Evolutionary conservation across 2,113 vertebrate genomes (phyloP), one percentile per base, ranked within the genome.

Genomic region (Raja brachyura): DNA sequence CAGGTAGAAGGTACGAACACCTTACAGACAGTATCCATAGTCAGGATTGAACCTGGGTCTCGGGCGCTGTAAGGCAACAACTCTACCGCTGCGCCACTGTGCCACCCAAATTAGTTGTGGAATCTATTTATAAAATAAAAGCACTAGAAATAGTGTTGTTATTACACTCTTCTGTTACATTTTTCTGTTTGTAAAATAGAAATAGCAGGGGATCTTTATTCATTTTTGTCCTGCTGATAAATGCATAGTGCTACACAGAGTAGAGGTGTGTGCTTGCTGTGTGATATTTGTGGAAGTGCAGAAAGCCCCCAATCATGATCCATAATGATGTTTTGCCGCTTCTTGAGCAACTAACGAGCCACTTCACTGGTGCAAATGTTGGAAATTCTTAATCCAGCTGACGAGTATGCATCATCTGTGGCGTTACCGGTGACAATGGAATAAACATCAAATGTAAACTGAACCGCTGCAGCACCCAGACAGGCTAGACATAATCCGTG

Each of bases 331-430:
- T 88, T 88, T 88, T 88, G 31, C 61, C 63, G 83, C 59, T 63
- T 3, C 83, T 6, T 8, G 83, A 88, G 83, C 59, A 88, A 14
- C 83, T 88, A 88, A 88, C 59, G 83, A 88, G 59, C 83, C 83
- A 63, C 59, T 88, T 88, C 61, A 88, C 83, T 88, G 59, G 83
- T 88, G n/a, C 20, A 88, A 88, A 66, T 88, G 83, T 88, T 33
- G 28, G 28, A 31, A 88, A 88, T 88, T 31, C 39, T 63, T 88
- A 88, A 88, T 66, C 59, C 83, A 63, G 13, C 83, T 66, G 59
- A 63, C 28, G 59, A 63, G 56, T 33, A 5, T 63, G 59, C 28
- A 31, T 14, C 5, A 88, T 63, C 28, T 63, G n/a, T 63, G 63
- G 16, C 5, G 7, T 88, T 61, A 14, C 39, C 59, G 63, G 83